phyloP scores from a whole-genome alignment of 1,140 invertebrate species.

The Drosophila mauritiana region DNA sequence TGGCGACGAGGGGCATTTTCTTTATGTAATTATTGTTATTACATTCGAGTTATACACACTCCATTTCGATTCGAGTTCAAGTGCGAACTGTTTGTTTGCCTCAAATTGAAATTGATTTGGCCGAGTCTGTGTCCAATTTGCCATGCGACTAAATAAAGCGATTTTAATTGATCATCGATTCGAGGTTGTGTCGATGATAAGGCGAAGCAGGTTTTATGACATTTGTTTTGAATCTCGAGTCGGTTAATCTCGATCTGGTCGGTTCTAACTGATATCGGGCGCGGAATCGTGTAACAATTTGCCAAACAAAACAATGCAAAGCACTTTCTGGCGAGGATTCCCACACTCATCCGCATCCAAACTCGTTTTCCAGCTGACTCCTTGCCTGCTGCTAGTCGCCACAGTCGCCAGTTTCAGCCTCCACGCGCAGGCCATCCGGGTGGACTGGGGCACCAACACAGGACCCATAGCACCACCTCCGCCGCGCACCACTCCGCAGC shows the following conservation, averaged over 20 bases:
- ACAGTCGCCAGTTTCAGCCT: conserved; percentile 59
- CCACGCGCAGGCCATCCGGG: conserved; percentile 70
- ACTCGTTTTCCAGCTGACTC: conserved; percentile 52
- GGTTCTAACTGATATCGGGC: conserved; percentile 10
- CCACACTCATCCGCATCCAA: not conserved
- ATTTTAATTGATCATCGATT: conserved; percentile 64
- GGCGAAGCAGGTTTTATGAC: conserved; percentile 42
- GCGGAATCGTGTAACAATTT: conserved; percentile 45
- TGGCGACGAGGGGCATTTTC: too few relatives aligned
- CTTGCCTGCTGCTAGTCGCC: conserved; percentile 78
- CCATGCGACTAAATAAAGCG: conserved; percentile 72
- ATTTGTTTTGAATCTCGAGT: conserved; percentile 9
- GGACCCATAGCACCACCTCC: conserved; percentile 86
- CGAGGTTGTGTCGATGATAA: conserved; percentile 44
- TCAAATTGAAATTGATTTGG: conserved; percentile 19
- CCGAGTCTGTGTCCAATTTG: conserved; percentile 47
- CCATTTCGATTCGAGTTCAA: conserved; percentile 67
- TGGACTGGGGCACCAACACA: conserved; percentile 86
- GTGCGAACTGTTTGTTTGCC: conserved; percentile 44
- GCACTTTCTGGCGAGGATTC: conserved; percentile 25
- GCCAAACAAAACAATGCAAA: conserved; percentile 47
- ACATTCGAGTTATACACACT: conserved; percentile 30
- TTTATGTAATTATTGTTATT: conserved; percentile 58
- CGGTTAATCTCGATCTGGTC: conserved; percentile 15
- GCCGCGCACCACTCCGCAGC: conserved; percentile 84